Evolutionary conservation across 2,888 invertebrate species (phyloP).

Genomic region (Drosophila mulleri): DNA sequence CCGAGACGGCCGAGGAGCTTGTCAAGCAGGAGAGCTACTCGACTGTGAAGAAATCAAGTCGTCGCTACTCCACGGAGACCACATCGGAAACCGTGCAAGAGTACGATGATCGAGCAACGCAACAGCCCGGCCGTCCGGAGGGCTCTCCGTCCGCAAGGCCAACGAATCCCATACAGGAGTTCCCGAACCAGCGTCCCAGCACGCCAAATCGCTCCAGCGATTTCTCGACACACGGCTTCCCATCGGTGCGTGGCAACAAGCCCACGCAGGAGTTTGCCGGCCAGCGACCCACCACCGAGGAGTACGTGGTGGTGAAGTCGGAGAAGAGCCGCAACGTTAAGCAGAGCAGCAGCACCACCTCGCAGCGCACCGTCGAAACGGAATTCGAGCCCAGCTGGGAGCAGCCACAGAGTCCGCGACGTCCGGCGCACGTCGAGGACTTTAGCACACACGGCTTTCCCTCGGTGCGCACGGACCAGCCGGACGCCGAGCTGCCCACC

Average conservation of each 20-base stretch:
- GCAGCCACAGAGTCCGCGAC: conserved; percentile 50
- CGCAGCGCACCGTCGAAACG: conserved; percentile 75
- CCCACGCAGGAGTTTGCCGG: conserved; percentile 73
- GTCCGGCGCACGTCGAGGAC: conserved; percentile 45
- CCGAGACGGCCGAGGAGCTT: conserved; percentile 52
- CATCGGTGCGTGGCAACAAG: conserved; percentile 74
- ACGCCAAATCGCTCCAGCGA: conserved; percentile 52
- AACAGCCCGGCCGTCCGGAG: conserved; percentile 2
- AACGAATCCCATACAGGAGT: conserved; percentile 77
- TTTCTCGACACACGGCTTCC: conserved; percentile 80
- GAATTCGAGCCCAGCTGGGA: conserved; percentile 68
- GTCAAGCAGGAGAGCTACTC: conserved; percentile 75
- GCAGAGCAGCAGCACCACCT: conserved; percentile 69
- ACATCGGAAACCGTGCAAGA: conserved; percentile 83
- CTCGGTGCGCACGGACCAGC: conserved; percentile 66
- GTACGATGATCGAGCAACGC: conserved; percentile 57
- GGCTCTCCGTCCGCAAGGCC: conserved; percentile 59
- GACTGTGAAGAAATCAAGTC: conserved; percentile 81
- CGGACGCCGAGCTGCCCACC: conserved; percentile 55
- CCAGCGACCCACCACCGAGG: conserved; percentile 60
- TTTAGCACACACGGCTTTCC: conserved; percentile 77
- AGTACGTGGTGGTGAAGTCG: conserved; percentile 74
- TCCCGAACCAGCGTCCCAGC: conserved; percentile 61
- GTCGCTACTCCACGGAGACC: conserved; percentile 82
- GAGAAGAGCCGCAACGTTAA: conserved; percentile 75